Evolutionary conservation across 2,888 invertebrate genomes (phyloP).

Genomic region (Leucophenga montana): DNA sequence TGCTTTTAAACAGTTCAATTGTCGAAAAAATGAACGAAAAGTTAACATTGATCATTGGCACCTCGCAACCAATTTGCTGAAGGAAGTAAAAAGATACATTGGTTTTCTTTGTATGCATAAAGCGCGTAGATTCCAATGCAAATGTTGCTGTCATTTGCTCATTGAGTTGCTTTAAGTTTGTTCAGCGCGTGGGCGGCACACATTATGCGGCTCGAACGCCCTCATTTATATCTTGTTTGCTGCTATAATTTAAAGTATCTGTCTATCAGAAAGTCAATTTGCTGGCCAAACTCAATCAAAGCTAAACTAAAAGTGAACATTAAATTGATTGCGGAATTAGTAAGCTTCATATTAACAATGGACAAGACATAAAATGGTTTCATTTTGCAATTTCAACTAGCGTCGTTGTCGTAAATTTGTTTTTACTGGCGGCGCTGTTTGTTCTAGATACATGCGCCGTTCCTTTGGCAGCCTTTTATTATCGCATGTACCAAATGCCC

Average conservation of each 20-base stretch:
- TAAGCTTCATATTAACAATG: background rate
- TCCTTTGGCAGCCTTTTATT: too few relatives aligned
- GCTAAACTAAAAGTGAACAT: background rate
- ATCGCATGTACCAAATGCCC: too few relatives aligned
- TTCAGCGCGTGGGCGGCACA: slow-evolving; percentile 1
- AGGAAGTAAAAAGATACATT: background rate
- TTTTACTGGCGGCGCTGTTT: too few relatives aligned
- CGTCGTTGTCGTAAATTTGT: background rate
- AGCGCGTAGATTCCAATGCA: background rate
- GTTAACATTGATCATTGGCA: slow-evolving; percentile 12
- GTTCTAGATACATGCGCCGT: too few relatives aligned
- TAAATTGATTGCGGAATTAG: slow-evolving; percentile 20
- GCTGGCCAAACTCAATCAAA: background rate
- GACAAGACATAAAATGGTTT: too few relatives aligned
- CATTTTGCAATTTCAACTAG: background rate
- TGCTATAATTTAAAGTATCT: background rate
- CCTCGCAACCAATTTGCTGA: background rate
- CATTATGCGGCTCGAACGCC: slow-evolving; percentile 6
- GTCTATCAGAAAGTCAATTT: background rate
- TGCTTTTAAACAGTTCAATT: slow-evolving; percentile 5
- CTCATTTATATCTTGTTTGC: slow-evolving; percentile 5
- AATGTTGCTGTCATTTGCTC: slow-evolving; percentile 10
- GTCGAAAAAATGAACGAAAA: background rate
- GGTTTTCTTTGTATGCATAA: background rate
- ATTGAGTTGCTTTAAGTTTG: too few relatives aligned